Conservation (phyloP, 2,113 vertebrate species). For the Rissa tridactyla region DNA sequence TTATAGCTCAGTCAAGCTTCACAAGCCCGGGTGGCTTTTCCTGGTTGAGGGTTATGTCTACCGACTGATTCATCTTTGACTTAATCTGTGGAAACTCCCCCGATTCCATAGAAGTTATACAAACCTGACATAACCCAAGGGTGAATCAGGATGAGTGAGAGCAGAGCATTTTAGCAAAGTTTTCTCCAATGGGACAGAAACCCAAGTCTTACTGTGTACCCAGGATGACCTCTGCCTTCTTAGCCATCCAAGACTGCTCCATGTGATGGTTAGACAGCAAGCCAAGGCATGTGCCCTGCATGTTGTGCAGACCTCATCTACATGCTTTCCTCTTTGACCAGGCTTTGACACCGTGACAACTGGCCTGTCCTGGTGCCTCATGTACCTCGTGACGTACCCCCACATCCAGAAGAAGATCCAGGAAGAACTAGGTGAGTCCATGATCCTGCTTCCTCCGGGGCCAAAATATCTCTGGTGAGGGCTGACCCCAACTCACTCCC, state of each 20-base stretch:
- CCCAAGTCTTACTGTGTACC: not conserved
- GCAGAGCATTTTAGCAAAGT: not conserved
- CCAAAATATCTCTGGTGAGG: not conserved
- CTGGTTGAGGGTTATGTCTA: not conserved
- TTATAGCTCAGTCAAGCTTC: not conserved
- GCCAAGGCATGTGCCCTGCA: fast-evolving
- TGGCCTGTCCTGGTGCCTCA: constrained; percentile 83
- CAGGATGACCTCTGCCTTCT: not conserved
- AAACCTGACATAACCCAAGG: not conserved
- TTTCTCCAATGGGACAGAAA: not conserved
- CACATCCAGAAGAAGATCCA: constrained; percentile 85
- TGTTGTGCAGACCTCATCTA: not conserved
- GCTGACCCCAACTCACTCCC: not conserved
- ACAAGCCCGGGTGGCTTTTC: not conserved
- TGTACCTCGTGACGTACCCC: constrained; percentile 83
- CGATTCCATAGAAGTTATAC: not conserved
- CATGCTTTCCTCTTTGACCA: not conserved
- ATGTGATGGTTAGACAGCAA: not conserved
- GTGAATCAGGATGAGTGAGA: not conserved
- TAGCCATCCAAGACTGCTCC: not conserved
- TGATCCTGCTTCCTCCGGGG: fast-evolving
- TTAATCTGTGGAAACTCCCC: not conserved
- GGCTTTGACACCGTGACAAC: constrained; percentile 87
- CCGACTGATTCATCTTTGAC: not conserved
- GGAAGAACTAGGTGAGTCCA: constrained; percentile 83